Evolutionary conservation across 2,113 vertebrate species (phyloP).

Genomic region (Planiliza haematocheilus): DNA sequence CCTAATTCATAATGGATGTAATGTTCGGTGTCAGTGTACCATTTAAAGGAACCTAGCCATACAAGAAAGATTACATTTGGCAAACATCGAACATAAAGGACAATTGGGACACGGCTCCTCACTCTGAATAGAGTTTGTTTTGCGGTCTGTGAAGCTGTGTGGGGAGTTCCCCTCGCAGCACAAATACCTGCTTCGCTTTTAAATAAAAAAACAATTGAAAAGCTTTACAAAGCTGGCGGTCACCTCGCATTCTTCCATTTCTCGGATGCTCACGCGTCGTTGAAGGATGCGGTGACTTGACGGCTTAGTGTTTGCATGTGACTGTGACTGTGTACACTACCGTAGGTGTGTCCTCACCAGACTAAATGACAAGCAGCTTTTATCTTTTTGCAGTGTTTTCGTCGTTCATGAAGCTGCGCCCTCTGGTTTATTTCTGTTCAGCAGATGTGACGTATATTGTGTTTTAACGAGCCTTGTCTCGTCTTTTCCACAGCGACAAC

Average conservation of each 20-base stretch:
- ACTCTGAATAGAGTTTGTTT: neutral
- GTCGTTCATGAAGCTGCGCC: no score
- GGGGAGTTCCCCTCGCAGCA: neutral
- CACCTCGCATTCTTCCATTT: conserved; percentile 9
- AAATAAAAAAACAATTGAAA: neutral
- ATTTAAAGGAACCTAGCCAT: no score
- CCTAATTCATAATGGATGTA: no score
- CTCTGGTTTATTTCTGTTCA: neutral
- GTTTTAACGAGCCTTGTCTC: neutral
- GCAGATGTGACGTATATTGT: neutral
- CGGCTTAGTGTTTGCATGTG: conserved; percentile 27
- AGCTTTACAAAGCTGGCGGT: neutral
- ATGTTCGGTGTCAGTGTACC: no score
- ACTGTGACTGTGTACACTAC: neutral
- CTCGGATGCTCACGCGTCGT: neutral
- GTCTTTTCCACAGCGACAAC: conserved; percentile 89
- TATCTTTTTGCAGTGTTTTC: no score
- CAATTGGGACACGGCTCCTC: neutral
- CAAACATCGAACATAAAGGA: accelerated
- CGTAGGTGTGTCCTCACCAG: conserved; percentile 12
- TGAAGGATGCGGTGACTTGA: no score
- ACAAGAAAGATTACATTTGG: conserved; percentile 3
- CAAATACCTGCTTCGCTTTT: conserved; percentile 32
- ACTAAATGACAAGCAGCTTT: no score
- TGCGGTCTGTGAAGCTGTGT: neutral